Evolutionary conservation across 1,140 invertebrate genomes (phyloP), one percentile per base, ranked within the genome.

Genomic region (Parapsyche elsis): DNA sequence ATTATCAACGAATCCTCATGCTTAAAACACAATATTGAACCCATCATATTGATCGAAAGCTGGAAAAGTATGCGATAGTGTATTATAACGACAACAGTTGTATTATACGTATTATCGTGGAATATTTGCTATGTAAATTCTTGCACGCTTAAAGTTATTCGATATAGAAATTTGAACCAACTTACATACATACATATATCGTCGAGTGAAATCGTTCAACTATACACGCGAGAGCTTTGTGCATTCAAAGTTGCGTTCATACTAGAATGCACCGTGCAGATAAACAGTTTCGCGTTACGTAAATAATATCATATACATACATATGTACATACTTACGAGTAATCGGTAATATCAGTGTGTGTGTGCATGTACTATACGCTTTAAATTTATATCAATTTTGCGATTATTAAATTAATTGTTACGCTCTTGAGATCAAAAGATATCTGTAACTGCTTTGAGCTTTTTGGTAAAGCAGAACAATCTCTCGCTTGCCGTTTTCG

Each of bases 351-450:
- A n/a, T n/a, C n/a, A n/a, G n/a, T n/a, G n/a, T n/a, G n/a, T n/a
- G n/a, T n/a, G n/a, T n/a, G n/a, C n/a, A n/a, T n/a, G n/a, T n/a
- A n/a, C n/a, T n/a, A n/a, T n/a, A n/a, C n/a, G n/a, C n/a, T n/a
- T n/a, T n/a, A n/a, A n/a, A n/a, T n/a, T n/a, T n/a, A n/a, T n/a
- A n/a, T n/a, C n/a, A n/a, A n/a, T n/a, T n/a, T n/a, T n/a, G n/a
- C n/a, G n/a, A n/a, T n/a, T n/a, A n/a, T 21, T 21, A 19, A 19
- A 9, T 19, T 21, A 26, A 67, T 23, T 67, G 10, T 67, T 30
- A 26, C 64, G 64, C 64, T 26, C 12, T 67, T 12, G 24, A 12
- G 64, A 67, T 67, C 64, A 67, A 67, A n/a, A 67, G 64, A 67
- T 67, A 67, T 67, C 2, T 30, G 5, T 10, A 67, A 67, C 5